Base-by-base conservation (phyloP, 2,888 invertebrate genomes). In the Cheilosia variabilis region DNA sequence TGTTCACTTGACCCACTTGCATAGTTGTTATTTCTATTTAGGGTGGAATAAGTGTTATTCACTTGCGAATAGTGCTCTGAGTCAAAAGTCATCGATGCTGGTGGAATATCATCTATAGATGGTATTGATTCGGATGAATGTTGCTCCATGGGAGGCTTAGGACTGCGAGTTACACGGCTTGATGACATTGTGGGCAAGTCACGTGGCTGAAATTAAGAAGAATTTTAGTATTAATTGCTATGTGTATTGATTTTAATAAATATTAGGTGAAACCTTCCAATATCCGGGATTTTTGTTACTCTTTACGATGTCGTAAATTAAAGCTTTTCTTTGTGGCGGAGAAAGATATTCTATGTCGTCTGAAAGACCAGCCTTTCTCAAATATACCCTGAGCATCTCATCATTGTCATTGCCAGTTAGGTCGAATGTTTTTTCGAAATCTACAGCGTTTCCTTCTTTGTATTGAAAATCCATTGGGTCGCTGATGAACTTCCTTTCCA, bases 261-360 rank as follows among this genome's bases (percentile, higher is more conserved):
- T 15, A 31, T 6, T 2, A 0, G 17, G 13, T 0, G 15, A n/a
- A 24, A 91, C 90, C 90, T 90, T 89, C 90, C 90, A 91, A 81
- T 91, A 90, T 60, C 90, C 90, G 17, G 91, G 91, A 53, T 76
- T 87, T 77, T 91, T 91, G 77, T 91, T 88, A 87, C 91, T 91
- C 66, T 90, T 89, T 57, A 91, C 89, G 84, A 91, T 91, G 87
- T 91, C 91, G 83, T 90, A 91, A 47, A 91, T 90, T 45, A 90
- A 90, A 27, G 90, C 89, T 34, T 90, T 89, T 52, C 91, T 87
- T 86, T 90, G 89, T 52, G 90, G 87, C 19, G 90, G 79, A 50
- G 89, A 88, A 63, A 91, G 76, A 10, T 86, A 86, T 47, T 90
- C 89, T 43, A 91, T 88, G 66, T 90, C 88, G 62, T 89, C 91